Conservation (phyloP, 2,797 vertebrate species). For the Onychomys arenicola region DNA sequence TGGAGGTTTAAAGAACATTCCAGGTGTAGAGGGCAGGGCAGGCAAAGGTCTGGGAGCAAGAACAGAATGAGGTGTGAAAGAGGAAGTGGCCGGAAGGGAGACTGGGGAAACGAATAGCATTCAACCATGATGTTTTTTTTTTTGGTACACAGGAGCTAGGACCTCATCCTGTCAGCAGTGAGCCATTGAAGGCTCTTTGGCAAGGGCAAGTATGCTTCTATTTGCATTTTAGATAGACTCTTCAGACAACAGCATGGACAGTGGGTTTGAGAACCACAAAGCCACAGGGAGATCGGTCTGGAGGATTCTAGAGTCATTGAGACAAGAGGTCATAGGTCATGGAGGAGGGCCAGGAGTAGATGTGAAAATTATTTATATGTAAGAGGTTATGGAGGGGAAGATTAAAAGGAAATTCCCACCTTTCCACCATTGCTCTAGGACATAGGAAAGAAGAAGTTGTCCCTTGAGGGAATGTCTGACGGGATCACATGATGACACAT, state of each 20-base stretch:
- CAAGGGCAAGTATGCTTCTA: not conserved
- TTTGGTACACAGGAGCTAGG: not conserved
- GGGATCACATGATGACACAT: not conserved
- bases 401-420: not conserved
- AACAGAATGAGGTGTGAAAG: not conserved
- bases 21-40: not conserved
- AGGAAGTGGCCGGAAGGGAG: not conserved
- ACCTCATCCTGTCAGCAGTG: not conserved
- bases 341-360: not conserved
- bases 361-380: not conserved
- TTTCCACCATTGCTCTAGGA: not conserved
- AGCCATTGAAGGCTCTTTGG: not conserved
- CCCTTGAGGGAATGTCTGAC: not conserved
- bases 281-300: not conserved
- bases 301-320: constrained; percentile 5
- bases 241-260: constrained; percentile 16
- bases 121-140: not conserved
- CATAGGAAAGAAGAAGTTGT: not conserved
- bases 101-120: not conserved
- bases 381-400: not conserved
- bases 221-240: constrained; percentile 62
- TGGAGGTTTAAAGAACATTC: not conserved
- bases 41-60: not conserved
- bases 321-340: not conserved
- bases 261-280: constrained; percentile 51